Base-by-base conservation (phyloP, 2,113 vertebrate genomes). In the Desmodus rotundus region DNA sequence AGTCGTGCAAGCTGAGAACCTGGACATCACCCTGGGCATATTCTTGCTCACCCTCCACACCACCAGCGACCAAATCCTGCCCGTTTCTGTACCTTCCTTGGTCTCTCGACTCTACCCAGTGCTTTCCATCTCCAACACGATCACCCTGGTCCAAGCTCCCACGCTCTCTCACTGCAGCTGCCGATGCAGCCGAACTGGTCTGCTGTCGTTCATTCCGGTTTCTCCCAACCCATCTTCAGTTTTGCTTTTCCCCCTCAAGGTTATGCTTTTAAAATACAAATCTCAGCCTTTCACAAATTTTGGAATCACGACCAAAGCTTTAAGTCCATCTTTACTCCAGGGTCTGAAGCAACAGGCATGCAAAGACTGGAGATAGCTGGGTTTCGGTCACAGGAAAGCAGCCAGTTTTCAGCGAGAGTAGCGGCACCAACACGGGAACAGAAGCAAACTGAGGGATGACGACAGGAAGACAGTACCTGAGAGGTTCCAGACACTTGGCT, bases 231-330 rank as follows among this genome's bases (percentile, higher is more conserved):
- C 56, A 56, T 31, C 52, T 43, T 83, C 50, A 61, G 15, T 52
- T 93, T 54, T 52, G 7, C 52, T 90, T 50, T 26, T 24, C 16
- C 13, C 15, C 38, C 20, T 67, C 20, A 17, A 58, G 43, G 74
- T 33, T 9, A 63, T 36, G 56, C 52, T 93, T 93, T 93, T 63
- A 65, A 92, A 80, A 92, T 33, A 61, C 3, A 93, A 33, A 96
- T 56, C 47, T 90, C 5, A 77, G 22, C 61, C n/a, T 45, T 86
- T 91, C 26, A 43, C 74, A 93, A 10, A 77, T 45, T 83, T n/a
- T 52, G 13, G 15, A 78, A 76, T 82, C 61, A 43, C 11, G 12
- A 87, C 28, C 63, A 92, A 93, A 96, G 45, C 24, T 88, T 90
- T 70, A 65, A 85, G 33, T 83, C 74, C 28, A 31, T 87, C 33